These are phyloP conservation scores for Leptinotarsa peninsularis DNA, from an alignment of 2,888 invertebrate genomes.

Conservation along the genomic window DNA sequence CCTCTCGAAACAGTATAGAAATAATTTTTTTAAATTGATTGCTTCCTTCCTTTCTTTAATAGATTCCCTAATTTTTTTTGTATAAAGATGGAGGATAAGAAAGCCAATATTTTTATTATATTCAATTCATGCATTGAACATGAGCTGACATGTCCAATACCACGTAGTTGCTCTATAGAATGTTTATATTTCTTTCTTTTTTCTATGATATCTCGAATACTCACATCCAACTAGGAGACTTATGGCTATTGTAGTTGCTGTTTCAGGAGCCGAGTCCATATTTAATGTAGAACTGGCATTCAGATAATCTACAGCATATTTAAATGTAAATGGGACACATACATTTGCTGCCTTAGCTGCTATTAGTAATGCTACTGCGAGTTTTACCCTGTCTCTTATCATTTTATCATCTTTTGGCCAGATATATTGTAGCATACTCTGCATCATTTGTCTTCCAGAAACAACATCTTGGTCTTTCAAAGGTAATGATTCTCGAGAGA, in stretches of 20 bases:
- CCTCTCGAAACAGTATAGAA: too few relatives aligned
- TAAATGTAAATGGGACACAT: constrained; percentile 95
- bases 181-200: not conserved
- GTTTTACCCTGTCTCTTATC: constrained; percentile 81
- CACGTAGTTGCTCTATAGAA: not conserved
- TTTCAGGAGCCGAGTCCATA: constrained; percentile 83
- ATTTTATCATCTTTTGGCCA: constrained; percentile 93
- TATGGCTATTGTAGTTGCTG: constrained; percentile 81
- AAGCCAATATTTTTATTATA: not conserved
- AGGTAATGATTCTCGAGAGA: constrained; percentile 70
- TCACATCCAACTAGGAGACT: constrained; percentile 90
- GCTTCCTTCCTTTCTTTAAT: too few relatives aligned
- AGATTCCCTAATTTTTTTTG: too few relatives aligned
- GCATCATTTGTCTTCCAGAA: constrained; percentile 82
- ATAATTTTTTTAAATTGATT: too few relatives aligned
- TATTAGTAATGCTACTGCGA: constrained; percentile 83
- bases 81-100: too few relatives aligned
- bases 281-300: constrained; percentile 76
- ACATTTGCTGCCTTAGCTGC: constrained; percentile 91
- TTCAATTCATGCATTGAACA: too few relatives aligned
- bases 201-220: constrained; percentile 57
- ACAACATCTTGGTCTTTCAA: constrained; percentile 71
- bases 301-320: constrained; percentile 90
- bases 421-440: constrained; percentile 90
- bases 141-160: not conserved